Conservation (phyloP, 2,888 invertebrate species). For the Stictocephala bisonia region DNA sequence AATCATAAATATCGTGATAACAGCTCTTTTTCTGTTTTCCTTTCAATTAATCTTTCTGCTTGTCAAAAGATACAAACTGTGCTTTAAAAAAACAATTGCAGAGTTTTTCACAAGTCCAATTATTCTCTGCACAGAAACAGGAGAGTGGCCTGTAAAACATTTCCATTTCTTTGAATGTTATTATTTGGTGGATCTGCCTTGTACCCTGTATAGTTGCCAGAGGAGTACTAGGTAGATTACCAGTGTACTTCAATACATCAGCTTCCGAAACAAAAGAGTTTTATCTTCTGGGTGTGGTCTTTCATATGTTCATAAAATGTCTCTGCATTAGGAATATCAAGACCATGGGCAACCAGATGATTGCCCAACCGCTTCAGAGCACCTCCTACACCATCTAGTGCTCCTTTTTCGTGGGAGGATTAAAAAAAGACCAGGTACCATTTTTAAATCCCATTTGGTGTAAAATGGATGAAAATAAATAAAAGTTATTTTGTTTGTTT, state of each 20-base stretch:
- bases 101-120: neutral
- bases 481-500: too few relatives aligned
- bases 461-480: too few relatives aligned
- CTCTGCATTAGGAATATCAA: slow-evolving; percentile 30
- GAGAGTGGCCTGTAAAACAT: slow-evolving; percentile 3
- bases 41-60: neutral
- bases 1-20: slow-evolving; percentile 12
- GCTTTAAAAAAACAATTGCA: slow-evolving; percentile 8
- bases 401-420: slow-evolving; percentile 35
- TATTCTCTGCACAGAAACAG: slow-evolving; percentile 2
- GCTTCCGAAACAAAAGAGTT: slow-evolving; percentile 9
- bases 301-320: too few relatives aligned
- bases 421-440: slow-evolving; percentile 33
- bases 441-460: slow-evolving; percentile 20
- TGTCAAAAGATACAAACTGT: neutral
- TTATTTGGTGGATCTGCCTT: slow-evolving; percentile 5
- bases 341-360: slow-evolving; percentile 17
- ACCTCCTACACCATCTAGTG: slow-evolving; percentile 41
- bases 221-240: neutral
- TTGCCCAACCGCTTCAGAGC: slow-evolving; percentile 26
- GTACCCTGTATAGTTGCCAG: slow-evolving; percentile 7
- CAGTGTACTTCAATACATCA: neutral
- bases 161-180: neutral
- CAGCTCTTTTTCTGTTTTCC: too few relatives aligned
- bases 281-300: slow-evolving; percentile 9